phyloP scores from a whole-genome alignment of 1,140 invertebrate species.

The Dinoponera quadriceps region DNA sequence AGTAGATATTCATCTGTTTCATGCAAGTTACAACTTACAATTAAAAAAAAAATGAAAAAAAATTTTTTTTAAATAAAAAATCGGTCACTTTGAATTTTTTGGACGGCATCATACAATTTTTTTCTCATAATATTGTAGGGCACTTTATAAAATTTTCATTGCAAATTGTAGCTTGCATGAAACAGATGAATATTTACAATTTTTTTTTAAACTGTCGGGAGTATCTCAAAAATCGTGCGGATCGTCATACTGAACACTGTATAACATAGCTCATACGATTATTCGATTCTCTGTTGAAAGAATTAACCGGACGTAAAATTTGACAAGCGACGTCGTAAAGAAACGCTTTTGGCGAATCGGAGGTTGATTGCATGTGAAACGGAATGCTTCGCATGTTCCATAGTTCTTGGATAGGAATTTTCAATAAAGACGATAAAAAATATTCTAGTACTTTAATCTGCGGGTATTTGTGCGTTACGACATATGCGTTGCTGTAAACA shows the following conservation, averaged over 20 bases:
- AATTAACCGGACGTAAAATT: background rate
- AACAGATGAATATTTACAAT: too few relatives aligned
- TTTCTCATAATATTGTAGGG: too few relatives aligned
- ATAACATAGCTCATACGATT: background rate
- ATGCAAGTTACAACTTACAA: too few relatives aligned
- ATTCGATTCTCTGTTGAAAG: background rate
- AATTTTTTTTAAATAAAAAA: too few relatives aligned
- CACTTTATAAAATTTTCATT: background rate
- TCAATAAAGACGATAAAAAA: background rate
- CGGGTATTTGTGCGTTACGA: background rate
- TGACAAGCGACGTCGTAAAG: constrained; percentile 2
- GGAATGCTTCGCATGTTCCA: constrained; percentile 15
- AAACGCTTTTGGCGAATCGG: background rate
- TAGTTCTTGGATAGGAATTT: constrained; percentile 4
- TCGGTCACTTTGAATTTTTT: too few relatives aligned
- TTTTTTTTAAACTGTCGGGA: too few relatives aligned
- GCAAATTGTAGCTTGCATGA: background rate
- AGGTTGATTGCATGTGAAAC: constrained; percentile 12
- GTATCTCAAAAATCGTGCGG: too few relatives aligned
- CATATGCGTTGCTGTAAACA: background rate
- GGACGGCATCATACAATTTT: too few relatives aligned
- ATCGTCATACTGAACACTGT: too few relatives aligned
- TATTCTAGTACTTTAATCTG: background rate
- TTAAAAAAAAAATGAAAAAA: too few relatives aligned
- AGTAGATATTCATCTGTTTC: too few relatives aligned